Evolutionary conservation across 2,888 invertebrate genomes (phyloP).

Genomic region (Stegana nigrithorax): DNA sequence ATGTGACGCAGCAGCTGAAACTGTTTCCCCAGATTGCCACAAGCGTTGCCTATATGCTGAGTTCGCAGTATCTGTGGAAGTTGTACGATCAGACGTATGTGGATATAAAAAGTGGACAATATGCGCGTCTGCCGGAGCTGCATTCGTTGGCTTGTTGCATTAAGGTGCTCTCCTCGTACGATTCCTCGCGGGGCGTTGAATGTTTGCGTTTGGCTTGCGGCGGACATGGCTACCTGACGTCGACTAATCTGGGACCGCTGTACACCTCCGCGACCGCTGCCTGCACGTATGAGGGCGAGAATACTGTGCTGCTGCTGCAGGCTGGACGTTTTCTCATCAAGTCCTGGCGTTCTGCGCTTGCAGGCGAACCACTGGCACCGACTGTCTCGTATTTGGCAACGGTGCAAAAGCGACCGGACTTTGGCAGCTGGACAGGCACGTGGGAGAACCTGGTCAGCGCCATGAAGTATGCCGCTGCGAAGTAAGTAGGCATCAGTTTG

Average conservation of each 20-base stretch:
- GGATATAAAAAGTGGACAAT: constrained; percentile 81
- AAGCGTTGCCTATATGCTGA: constrained; percentile 81
- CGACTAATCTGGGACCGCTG: constrained; percentile 84
- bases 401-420: constrained; percentile 39
- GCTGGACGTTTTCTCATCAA: constrained; percentile 87
- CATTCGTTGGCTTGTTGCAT: constrained; percentile 91
- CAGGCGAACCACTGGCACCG: constrained; percentile 73
- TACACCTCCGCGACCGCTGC: constrained; percentile 86
- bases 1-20: constrained; percentile 93
- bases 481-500: constrained; percentile 57
- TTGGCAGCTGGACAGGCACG: constrained; percentile 57
- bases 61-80: constrained; percentile 80
- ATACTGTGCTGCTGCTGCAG: constrained; percentile 91
- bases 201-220: constrained; percentile 89
- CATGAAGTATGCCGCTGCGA: constrained; percentile 69
- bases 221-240: constrained; percentile 92
- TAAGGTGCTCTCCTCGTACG: constrained; percentile 84
- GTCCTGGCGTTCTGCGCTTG: constrained; percentile 76
- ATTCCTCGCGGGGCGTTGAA: constrained; percentile 80
- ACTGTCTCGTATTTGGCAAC: constrained; percentile 77
- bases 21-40: constrained; percentile 86
- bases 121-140: constrained; percentile 82
- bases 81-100: constrained; percentile 83
- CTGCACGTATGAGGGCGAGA: constrained; percentile 96
- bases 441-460: constrained; percentile 67